Evolutionary conservation across 2,797 vertebrate species (phyloP).

Genomic region (Dryobates pubescens): DNA sequence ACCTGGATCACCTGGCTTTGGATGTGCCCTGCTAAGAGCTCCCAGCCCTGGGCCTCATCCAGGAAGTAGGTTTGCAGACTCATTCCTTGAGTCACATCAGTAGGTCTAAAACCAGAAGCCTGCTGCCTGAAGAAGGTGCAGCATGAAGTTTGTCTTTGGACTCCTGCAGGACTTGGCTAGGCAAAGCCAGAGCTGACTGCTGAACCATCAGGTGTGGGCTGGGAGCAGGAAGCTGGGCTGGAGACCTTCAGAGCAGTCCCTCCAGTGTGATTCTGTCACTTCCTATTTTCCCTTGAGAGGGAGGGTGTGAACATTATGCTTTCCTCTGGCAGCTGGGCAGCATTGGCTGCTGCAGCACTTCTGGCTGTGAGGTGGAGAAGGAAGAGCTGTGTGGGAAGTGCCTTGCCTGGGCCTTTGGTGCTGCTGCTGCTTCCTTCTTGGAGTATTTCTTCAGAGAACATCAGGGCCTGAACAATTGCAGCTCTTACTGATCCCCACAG

Average conservation of each 20-base stretch:
- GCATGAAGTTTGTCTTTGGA: background rate
- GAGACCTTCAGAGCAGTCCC: background rate
- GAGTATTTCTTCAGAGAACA: background rate
- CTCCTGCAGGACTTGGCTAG: background rate
- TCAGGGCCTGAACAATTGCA: background rate
- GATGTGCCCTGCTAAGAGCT: background rate
- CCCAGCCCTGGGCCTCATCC: background rate
- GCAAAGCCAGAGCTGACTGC: background rate
- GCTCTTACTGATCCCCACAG: background rate
- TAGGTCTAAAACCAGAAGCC: background rate
- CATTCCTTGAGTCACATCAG: background rate
- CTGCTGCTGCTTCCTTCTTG: background rate
- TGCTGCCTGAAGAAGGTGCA: fast-evolving
- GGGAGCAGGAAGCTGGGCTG: background rate
- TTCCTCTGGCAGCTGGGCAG: background rate
- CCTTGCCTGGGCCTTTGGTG: background rate
- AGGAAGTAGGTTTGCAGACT: background rate
- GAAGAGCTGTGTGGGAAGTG: background rate
- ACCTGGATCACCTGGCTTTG: background rate
- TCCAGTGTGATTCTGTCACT: background rate
- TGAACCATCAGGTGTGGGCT: background rate
- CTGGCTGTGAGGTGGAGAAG: background rate
- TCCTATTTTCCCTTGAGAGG: background rate
- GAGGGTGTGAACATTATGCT: background rate
- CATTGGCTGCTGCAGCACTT: constrained; percentile 20